Evolutionary conservation across 2,113 vertebrate genomes (phyloP).

Genomic region (Rissa tridactyla): DNA sequence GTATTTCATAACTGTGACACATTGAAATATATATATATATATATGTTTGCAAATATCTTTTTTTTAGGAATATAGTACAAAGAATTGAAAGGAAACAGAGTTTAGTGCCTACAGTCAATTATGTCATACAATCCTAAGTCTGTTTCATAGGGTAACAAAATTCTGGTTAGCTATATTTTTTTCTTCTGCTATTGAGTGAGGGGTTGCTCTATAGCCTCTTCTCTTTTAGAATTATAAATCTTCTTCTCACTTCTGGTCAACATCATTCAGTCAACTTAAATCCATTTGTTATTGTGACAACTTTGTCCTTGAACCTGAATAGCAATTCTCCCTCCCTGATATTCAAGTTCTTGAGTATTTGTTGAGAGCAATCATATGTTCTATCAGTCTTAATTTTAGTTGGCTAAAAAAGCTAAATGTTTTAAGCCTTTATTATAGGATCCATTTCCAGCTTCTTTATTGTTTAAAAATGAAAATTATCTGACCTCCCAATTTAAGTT

Average conservation of each 20-base stretch:
- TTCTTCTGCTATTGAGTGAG: not conserved
- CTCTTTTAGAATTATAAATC: not conserved
- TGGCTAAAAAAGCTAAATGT: not conserved
- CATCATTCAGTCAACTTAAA: not conserved
- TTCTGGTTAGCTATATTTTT: not conserved
- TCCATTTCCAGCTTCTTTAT: not conserved
- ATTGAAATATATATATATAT: not conserved
- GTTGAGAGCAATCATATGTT: not conserved
- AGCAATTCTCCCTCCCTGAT: not conserved
- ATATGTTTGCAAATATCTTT: not conserved
- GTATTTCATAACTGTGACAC: not conserved
- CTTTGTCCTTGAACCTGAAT: not conserved
- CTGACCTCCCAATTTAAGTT: not conserved
- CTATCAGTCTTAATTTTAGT: not conserved
- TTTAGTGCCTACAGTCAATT: not conserved
- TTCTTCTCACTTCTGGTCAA: not conserved
- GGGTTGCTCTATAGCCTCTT: not conserved
- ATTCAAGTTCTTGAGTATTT: not conserved
- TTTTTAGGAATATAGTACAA: not conserved
- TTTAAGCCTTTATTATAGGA: not conserved
- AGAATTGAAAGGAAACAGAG: not conserved
- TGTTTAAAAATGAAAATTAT: not conserved
- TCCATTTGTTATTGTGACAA: not conserved
- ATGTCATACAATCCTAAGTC: not conserved
- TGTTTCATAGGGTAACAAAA: not conserved